Conservation (phyloP, 2,797 vertebrate genomes). For the Sebastes hopkinsi region DNA sequence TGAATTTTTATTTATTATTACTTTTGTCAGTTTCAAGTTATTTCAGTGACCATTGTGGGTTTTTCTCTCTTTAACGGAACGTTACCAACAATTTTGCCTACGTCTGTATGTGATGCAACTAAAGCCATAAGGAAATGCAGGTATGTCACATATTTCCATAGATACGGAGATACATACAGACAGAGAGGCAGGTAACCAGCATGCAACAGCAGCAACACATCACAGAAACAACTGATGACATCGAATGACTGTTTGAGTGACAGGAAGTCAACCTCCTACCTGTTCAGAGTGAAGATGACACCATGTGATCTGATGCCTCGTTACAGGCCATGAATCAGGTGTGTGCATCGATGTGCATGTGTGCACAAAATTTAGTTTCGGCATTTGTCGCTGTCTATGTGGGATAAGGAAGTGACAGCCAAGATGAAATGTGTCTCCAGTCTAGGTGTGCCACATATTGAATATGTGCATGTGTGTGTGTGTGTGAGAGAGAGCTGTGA, state of each 20-base stretch:
- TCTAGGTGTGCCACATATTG: background rate
- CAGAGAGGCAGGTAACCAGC: constrained; percentile 1
- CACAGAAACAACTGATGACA: background rate
- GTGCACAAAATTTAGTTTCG: background rate
- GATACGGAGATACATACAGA: background rate
- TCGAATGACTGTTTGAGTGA: constrained; percentile 24
- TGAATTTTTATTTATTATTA: no score
- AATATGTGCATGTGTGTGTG: background rate
- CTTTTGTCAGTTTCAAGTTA: no score
- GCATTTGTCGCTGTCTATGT: constrained; percentile 4
- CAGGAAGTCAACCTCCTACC: constrained; percentile 26
- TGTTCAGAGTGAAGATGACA: constrained; percentile 36
- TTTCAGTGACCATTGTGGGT: no score
- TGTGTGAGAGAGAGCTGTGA: background rate
- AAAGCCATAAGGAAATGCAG: background rate
- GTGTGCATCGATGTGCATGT: background rate
- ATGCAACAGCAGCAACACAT: background rate
- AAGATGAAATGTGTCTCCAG: constrained; percentile 35
- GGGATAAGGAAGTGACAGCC: constrained; percentile 29
- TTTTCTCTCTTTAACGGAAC: no score
- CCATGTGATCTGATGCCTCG: constrained; percentile 42
- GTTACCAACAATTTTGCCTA: no score
- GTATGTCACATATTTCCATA: background rate
- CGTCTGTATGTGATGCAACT: background rate
- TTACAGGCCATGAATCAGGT: constrained; percentile 25